Base-by-base conservation (phyloP, 2,113 vertebrate species). In the Alosa alosa region DNA sequence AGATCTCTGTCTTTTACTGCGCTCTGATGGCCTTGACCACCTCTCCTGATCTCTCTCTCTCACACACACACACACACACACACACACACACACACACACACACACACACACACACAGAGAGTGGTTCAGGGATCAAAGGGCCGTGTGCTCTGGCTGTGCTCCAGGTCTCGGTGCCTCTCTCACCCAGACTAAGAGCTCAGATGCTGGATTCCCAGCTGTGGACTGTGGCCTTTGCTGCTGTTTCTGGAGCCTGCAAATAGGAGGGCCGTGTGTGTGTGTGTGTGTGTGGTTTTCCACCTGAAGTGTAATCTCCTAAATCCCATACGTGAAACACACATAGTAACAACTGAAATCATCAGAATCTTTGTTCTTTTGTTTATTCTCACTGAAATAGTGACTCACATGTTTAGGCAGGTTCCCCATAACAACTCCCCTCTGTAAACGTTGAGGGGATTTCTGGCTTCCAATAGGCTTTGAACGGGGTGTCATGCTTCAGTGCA, bases 61-160 rank as follows among this genome's bases (percentile, higher is more conserved):
- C 31, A 41, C 47, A 49, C 55, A 60, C 55, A 5, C 18, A 57
- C 55, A 57, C 55, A 57, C 55, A 57, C 20, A 57, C 78, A 11
- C 84, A 11, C 84, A 31, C 18, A 45, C 72, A 68, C 49, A n/a
- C 83, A 84, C 82, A 87, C 68, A 78, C 50, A 81, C 82, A 81
- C 82, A 68, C 82, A 46, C 11, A 41, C 81, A 78, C 60, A 31
- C 55, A 68, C 31, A 41, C 47, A 49, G 31, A n/a, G n/a, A n/a
- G 46, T 72, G 75, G 81, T 39, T 22, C 46, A 83, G 81, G 39
- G 83, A 85, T 88, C 60, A 86, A 86, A 86, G 85, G 55, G 68
- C 68, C 31, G 36, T 15, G 46, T 41, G 3, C 72, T 81, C 60
- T 47, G 78, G 87, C 84, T 45, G 60, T 39, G 9, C 60, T 57